Base-by-base conservation (phyloP, 2,113 vertebrate species). In the Lycaon pictus region DNA sequence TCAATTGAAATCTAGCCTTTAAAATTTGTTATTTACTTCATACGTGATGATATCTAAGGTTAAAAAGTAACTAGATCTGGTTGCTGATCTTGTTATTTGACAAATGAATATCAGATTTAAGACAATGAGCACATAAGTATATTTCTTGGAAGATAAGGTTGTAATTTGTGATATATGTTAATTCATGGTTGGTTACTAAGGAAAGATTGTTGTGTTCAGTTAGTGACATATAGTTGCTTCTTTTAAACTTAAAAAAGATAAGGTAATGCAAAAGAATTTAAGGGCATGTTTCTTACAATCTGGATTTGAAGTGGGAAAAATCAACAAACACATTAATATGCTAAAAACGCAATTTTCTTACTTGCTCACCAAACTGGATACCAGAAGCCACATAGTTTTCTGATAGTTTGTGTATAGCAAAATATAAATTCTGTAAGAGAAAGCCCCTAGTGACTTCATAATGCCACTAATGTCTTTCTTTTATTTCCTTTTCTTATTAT, bases 1-100 rank as follows among this genome's bases (percentile, higher is more conserved):
- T 93, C 81, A 55, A 23, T 22, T 74, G 62, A 90, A 95, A 95
- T 77, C 2, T 8, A 82, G 23, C 67, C 82, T 77, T 96, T 93
- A 86, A 65, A 97, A 88, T 55, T 67, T 87, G 90, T 96, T 93
- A 74, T 85, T 93, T 16, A 37, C 55, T 90, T 74, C 35, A 84
- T 74, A 53, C 20, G 32, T 79, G 87, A 72, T 81, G 55, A 93
- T 93, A 19, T 13, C 27, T 67, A n/a, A 79, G 88, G 55, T 92
- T 88, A 86, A 91, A 88, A 80, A 76, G 37, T 53, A 63, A 13
- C 56, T 89, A 43, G 5, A 69, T 19, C 10, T 79, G 4, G 15
- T 29, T 94, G 35, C 71, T 65, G 74, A 86, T 95, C 84, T 87
- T 95, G 13, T 56, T 97, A 83, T 63, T 69, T 72, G 48, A 55